phyloP scores from a whole-genome alignment of 2,113 vertebrate species.

The Neodontobutis hainanensis region DNA sequence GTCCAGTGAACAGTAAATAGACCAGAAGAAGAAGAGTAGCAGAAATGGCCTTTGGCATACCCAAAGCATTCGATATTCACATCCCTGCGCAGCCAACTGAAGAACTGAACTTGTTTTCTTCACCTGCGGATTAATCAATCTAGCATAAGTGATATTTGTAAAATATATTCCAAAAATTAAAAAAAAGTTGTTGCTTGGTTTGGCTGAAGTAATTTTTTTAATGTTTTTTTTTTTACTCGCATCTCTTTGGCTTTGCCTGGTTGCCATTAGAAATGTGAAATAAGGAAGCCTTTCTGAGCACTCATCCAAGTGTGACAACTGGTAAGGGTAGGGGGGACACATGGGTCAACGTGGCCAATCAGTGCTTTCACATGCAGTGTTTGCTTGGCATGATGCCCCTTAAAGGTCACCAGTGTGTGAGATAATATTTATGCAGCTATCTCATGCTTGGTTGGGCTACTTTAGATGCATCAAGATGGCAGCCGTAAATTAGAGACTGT shows the following conservation, averaged over 20 bases:
- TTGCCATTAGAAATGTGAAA: constrained; percentile 44
- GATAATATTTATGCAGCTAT: constrained; percentile 64
- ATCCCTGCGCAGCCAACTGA: no score
- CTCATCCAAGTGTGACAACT: constrained; percentile 53
- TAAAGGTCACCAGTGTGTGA: constrained; percentile 48
- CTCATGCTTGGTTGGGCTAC: constrained; percentile 50
- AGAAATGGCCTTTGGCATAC: no score
- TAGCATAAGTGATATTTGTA: constrained; percentile 11
- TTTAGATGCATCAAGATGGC: constrained; percentile 10
- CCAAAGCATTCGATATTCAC: no score
- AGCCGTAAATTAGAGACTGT: constrained; percentile 7
- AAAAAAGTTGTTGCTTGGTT: not conserved
- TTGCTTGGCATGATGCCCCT: constrained; percentile 43
- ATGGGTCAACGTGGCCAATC: constrained; percentile 56
- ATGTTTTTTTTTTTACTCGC: constrained; percentile 16
- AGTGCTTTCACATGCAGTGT: constrained; percentile 41
- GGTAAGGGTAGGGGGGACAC: constrained; percentile 23
- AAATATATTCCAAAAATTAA: constrained; percentile 21
- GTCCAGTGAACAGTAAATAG: no score
- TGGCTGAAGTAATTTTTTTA: not conserved
- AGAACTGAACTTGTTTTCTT: constrained; percentile 20
- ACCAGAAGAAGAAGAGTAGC: no score
- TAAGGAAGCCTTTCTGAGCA: constrained; percentile 52
- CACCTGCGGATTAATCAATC: constrained; percentile 22
- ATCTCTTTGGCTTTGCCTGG: constrained; percentile 39